phyloP scores from a whole-genome alignment of 2,888 invertebrate genomes.

The Prosapia bicincta region DNA sequence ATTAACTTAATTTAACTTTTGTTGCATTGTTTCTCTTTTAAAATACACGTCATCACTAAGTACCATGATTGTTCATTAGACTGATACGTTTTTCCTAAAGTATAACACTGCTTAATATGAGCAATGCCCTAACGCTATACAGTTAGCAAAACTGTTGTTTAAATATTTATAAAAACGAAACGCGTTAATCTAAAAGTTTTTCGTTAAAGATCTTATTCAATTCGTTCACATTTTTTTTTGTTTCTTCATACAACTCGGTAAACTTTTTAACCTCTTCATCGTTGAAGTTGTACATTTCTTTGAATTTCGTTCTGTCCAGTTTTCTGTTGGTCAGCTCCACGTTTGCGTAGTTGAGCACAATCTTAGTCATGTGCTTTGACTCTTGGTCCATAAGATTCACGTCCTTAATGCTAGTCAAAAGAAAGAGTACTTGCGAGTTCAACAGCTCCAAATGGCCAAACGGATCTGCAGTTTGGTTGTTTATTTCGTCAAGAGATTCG shows the following conservation, averaged over 20 bases:
- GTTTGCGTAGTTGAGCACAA: not conserved
- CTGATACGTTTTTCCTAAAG: too few species aligned
- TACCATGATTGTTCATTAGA: too few species aligned
- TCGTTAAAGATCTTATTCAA: not conserved
- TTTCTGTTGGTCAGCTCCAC: not conserved
- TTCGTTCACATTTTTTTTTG: not conserved
- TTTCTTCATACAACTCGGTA: not conserved
- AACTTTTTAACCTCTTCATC: not conserved
- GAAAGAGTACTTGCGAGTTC: not conserved
- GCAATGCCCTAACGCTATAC: too few species aligned
- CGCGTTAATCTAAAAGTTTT: not conserved
- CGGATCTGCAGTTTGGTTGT: not conserved
- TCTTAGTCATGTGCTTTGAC: not conserved
- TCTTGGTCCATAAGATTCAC: not conserved
- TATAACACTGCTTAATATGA: too few species aligned
- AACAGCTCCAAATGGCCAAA: not conserved
- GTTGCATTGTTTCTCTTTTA: too few species aligned
- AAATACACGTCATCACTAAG: too few species aligned
- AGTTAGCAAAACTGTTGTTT: too few species aligned
- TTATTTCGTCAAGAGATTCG: not conserved
- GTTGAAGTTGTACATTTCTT: not conserved
- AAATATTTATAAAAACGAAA: too few species aligned
- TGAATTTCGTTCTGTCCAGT: not conserved
- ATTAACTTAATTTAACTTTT: too few species aligned
- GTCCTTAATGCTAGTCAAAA: not conserved